Evolutionary conservation across 2,888 invertebrate species (phyloP).

Genomic region (Blomia tropicalis): DNA sequence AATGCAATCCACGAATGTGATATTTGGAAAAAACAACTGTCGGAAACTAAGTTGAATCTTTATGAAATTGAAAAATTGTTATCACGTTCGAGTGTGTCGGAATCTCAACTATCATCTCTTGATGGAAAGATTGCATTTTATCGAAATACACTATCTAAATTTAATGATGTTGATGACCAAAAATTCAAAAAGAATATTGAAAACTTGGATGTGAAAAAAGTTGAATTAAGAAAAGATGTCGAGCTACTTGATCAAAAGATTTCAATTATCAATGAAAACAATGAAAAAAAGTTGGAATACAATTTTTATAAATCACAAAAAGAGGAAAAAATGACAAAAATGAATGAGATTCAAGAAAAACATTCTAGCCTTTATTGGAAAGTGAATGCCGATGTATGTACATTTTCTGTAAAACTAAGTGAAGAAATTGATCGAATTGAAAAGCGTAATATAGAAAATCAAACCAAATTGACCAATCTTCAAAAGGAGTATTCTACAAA

Average conservation of each 20-base stretch:
- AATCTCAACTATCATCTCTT: neutral
- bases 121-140: neutral
- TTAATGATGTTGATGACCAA: slow-evolving; percentile 21
- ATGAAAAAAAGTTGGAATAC: slow-evolving; percentile 28
- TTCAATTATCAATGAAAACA: slow-evolving; percentile 22
- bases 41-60: neutral
- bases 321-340: slow-evolving; percentile 35
- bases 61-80: neutral
- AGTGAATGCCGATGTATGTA: neutral
- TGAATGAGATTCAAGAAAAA: neutral
- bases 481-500: slow-evolving; percentile 24
- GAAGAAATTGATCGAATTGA: neutral
- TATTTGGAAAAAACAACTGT: neutral
- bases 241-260: slow-evolving; percentile 26
- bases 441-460: neutral
- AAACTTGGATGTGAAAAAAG: slow-evolving; percentile 21
- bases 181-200: slow-evolving; percentile 21
- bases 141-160: neutral
- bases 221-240: slow-evolving; percentile 24
- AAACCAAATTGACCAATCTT: neutral
- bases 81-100: neutral
- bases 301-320: slow-evolving; percentile 36
- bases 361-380: neutral
- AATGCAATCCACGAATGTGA: slow-evolving; percentile 12
- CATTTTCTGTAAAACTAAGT: neutral